Evolutionary conservation across 2,113 vertebrate genomes (phyloP).

Genomic region (Psettodes erumei): DNA sequence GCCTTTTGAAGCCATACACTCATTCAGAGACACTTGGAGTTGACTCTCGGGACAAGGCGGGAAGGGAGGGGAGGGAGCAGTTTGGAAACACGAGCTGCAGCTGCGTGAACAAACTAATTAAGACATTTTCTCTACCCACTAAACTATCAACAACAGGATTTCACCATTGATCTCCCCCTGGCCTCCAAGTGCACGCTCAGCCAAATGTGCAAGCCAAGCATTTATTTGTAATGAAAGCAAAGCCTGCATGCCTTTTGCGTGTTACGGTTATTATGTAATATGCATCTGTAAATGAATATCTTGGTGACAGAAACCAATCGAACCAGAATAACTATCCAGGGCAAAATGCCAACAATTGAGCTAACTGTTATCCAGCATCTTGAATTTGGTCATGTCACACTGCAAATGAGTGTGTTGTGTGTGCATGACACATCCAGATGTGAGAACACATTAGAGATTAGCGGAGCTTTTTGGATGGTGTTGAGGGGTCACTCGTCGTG

Average conservation of each 20-base stretch:
- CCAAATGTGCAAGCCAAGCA: conserved; percentile 61
- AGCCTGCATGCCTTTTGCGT: conserved; percentile 17
- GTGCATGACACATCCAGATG: background rate
- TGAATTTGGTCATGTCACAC: conserved; percentile 15
- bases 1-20: conserved; percentile 45
- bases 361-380: conserved; percentile 10
- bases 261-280: conserved; percentile 31
- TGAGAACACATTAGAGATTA: background rate
- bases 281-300: conserved; percentile 36
- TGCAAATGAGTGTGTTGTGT: conserved; percentile 23
- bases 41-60: conserved; percentile 29
- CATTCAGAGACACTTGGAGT: conserved; percentile 44
- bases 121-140: conserved; percentile 68
- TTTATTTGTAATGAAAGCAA: conserved; percentile 56
- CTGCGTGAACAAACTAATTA: conserved; percentile 75
- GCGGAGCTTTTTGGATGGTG: conserved; percentile 3
- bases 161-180: conserved; percentile 60
- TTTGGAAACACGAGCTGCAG: conserved; percentile 41
- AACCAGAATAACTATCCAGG: conserved; percentile 24
- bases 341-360: conserved; percentile 31
- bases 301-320: conserved; percentile 33
- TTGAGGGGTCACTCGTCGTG: conserved; percentile 14
- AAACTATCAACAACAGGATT: conserved; percentile 69
- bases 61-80: conserved; percentile 22
- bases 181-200: conserved; percentile 29